Conservation (phyloP, 2,888 invertebrate species). For the Habrosyne pyritoides region DNA sequence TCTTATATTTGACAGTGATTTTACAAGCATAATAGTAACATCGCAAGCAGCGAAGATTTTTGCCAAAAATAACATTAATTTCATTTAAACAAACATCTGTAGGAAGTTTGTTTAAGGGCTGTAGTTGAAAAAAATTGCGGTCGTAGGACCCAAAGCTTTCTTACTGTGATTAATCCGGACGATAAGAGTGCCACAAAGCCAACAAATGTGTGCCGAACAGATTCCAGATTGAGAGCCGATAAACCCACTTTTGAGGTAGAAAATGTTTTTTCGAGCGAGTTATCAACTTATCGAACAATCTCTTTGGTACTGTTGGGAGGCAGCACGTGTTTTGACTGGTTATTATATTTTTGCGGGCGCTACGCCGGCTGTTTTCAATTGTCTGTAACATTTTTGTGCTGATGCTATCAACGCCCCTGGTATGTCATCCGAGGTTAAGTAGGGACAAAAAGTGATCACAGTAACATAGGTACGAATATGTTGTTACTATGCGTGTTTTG, state of each 20-base stretch:
- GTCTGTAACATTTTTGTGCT: conserved; percentile 51
- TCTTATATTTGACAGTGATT: not conserved
- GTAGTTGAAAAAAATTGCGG: conserved; percentile 52
- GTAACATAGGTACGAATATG: not conserved
- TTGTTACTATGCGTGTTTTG: not conserved
- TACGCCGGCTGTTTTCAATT: conserved; percentile 55
- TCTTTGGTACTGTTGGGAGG: conserved; percentile 34
- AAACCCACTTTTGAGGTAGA: conserved; percentile 71
- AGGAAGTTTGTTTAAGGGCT: conserved; percentile 57
- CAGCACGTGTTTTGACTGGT: conserved; percentile 76
- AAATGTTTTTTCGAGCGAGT: conserved; percentile 63
- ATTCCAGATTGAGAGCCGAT: conserved; percentile 79
- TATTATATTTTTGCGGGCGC: conserved; percentile 61
- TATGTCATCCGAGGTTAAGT: conserved; percentile 52
- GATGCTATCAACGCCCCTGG: conserved; percentile 41
- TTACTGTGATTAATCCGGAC: conserved; percentile 68
- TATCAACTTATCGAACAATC: conserved; percentile 61
- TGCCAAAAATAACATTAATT: conserved; percentile 31
- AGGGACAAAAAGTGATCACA: conserved; percentile 25
- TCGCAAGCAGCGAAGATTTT: not conserved
- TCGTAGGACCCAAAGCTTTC: conserved; percentile 62
- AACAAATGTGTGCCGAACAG: conserved; percentile 79
- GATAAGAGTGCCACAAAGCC: conserved; percentile 72
- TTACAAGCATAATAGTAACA: not conserved
- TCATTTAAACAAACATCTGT: conserved; percentile 45